Conservation (phyloP, 2,113 vertebrate species). For the Pantherophis guttatus region DNA sequence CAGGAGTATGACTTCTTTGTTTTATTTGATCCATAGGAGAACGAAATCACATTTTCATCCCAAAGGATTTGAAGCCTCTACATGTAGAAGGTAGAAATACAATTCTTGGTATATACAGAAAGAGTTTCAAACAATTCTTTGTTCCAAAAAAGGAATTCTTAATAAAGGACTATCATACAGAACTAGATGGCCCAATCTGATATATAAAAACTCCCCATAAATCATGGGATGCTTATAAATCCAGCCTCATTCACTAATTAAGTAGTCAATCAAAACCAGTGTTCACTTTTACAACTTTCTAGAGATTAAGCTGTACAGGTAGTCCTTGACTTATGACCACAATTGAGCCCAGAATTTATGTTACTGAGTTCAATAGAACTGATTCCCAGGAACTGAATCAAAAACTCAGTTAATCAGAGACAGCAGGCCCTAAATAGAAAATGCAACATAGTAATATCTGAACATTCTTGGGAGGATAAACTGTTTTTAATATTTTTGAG, state of each 20-base stretch:
- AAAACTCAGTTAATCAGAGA: background rate
- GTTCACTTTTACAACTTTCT: background rate
- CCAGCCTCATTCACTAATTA: background rate
- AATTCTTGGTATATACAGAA: background rate
- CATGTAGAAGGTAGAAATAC: background rate
- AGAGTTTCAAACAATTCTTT: background rate
- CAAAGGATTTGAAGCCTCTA: background rate
- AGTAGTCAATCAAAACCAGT: background rate
- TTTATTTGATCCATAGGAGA: background rate
- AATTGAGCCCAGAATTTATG: too few relatives aligned
- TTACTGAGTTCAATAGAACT: background rate
- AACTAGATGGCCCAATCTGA: background rate
- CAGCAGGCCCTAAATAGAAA: background rate
- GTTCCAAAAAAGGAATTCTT: background rate
- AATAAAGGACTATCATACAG: background rate
- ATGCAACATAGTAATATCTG: background rate
- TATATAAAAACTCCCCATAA: background rate
- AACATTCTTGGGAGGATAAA: background rate
- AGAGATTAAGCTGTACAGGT: background rate
- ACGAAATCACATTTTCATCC: background rate
- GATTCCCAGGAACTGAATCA: background rate
- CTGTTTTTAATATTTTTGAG: background rate
- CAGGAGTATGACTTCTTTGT: background rate
- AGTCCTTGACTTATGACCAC: too few relatives aligned
- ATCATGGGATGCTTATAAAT: background rate